Evolutionary conservation across 2,888 invertebrate genomes (phyloP).

Genomic region (Sepiola atlantica): DNA sequence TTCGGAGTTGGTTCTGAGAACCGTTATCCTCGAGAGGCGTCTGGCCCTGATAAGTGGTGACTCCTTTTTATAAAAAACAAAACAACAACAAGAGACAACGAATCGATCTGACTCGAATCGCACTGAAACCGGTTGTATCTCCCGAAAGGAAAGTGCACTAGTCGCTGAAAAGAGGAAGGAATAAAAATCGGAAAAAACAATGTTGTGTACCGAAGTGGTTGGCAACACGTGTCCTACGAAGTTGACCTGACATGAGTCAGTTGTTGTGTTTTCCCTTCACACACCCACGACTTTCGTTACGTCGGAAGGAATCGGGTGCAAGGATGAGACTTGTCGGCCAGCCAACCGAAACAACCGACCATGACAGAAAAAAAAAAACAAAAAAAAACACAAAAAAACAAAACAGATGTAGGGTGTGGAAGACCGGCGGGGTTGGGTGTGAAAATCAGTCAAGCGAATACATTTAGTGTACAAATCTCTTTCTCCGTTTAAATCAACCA

Average conservation of each 20-base stretch:
- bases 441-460: not conserved
- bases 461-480: not conserved
- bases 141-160: not conserved
- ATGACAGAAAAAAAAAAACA: too few species aligned
- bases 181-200: too few species aligned
- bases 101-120: not conserved
- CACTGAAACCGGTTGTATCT: not conserved
- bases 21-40: too few species aligned
- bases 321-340: not conserved
- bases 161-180: not conserved
- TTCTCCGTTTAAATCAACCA: not conserved
- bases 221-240: not conserved
- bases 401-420: too few species aligned
- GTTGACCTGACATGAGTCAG: not conserved
- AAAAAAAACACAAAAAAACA: too few species aligned
- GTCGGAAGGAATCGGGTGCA: not conserved
- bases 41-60: too few species aligned
- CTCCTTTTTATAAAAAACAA: too few species aligned
- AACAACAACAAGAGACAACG: too few species aligned
- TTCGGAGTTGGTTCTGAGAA: too few species aligned
- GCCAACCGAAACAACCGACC: not conserved
- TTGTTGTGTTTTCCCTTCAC: not conserved
- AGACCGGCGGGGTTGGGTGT: not conserved
- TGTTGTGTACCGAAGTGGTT: not conserved
- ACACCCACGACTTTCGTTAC: not conserved